phyloP scores from a whole-genome alignment of 2,113 vertebrate genomes.

The Prunella fulvescens region DNA sequence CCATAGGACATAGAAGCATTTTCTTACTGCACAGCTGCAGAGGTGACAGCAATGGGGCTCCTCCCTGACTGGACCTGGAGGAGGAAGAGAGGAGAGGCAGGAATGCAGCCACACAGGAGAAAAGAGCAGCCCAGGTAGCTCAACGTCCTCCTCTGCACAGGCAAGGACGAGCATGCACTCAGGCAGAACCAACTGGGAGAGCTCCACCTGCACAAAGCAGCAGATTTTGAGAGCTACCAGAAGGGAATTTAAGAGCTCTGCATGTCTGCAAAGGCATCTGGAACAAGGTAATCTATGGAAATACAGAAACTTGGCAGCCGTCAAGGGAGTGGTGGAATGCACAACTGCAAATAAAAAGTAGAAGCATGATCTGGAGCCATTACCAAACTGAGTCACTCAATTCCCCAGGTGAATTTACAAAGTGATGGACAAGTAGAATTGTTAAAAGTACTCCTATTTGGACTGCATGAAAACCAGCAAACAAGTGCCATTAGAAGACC shows the following conservation, averaged over 20 bases:
- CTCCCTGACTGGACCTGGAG: neutral
- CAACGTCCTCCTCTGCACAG: neutral
- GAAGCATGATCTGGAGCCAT: neutral
- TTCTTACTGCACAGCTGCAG: neutral
- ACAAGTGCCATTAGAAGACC: neutral
- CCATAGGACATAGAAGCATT: neutral
- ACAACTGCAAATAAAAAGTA: conserved; percentile 14
- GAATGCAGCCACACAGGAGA: neutral
- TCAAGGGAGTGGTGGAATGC: neutral
- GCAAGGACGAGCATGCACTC: neutral
- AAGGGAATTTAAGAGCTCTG: neutral
- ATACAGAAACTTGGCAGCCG: neutral
- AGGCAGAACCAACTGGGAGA: neutral
- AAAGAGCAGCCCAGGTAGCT: neutral
- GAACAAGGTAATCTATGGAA: neutral
- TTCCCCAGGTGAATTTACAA: conserved; percentile 12
- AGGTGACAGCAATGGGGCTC: neutral
- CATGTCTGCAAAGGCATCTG: neutral
- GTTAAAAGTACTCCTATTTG: neutral
- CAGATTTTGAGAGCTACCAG: neutral
- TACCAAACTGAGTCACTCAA: conserved; percentile 16
- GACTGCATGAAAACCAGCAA: neutral
- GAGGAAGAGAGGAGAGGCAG: neutral
- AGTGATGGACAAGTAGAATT: neutral
- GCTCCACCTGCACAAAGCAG: neutral